Conservation (phyloP, 1,140 invertebrate genomes). For the Probaryconus sp. region DNA sequence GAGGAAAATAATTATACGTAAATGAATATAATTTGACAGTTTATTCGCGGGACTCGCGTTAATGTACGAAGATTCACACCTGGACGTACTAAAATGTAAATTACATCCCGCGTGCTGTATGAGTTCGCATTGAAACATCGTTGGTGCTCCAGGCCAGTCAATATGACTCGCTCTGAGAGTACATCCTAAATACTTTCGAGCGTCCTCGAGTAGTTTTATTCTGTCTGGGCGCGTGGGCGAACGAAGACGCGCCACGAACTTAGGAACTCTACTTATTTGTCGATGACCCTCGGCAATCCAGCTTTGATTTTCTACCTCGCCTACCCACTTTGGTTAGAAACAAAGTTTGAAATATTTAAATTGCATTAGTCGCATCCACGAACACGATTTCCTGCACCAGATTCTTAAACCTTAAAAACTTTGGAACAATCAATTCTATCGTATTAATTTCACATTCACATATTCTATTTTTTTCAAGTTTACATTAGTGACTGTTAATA, state of each 20-base stretch:
- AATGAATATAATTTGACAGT: constrained; percentile 52
- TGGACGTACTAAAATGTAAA: constrained; percentile 47
- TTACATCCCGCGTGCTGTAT: constrained; percentile 38
- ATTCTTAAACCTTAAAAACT: no score
- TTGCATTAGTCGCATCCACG: no score
- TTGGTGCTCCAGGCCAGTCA: constrained; percentile 47
- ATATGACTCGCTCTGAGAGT: constrained; percentile 54
- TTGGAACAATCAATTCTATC: no score
- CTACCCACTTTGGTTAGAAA: constrained; percentile 42
- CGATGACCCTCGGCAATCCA: constrained; percentile 65
- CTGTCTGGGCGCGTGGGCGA: constrained; percentile 74
- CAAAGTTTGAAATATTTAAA: constrained; percentile 26
- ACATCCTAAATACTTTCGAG: constrained; percentile 73
- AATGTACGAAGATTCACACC: constrained; percentile 39
- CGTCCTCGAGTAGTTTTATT: constrained; percentile 75
- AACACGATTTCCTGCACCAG: no score
- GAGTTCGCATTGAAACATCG: constrained; percentile 33
- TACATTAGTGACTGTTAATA: no score
- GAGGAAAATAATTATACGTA: constrained; percentile 50
- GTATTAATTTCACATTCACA: no score
- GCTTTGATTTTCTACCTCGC: constrained; percentile 54
- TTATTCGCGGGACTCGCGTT: constrained; percentile 46
- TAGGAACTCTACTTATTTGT: constrained; percentile 67
- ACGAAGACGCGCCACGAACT: constrained; percentile 63
- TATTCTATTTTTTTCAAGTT: no score